Base-by-base conservation (phyloP, 2,888 invertebrate species). In the Orthosia gracilis region DNA sequence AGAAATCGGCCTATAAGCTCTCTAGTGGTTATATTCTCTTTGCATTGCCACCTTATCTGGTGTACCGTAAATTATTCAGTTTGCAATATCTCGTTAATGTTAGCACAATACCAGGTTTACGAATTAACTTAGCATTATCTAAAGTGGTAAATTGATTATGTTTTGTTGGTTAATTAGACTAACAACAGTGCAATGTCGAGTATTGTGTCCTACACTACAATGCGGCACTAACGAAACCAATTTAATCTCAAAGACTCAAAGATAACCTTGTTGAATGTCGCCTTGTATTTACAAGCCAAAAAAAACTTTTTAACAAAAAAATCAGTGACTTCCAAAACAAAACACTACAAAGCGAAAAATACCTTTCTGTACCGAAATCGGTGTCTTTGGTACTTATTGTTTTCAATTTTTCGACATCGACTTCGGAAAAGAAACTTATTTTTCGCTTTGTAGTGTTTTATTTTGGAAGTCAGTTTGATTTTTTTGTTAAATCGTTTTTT, bases 21-120 rank as follows among this genome's bases (percentile, higher is more conserved):
- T n/a, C n/a, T n/a, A n/a, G n/a, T n/a, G n/a, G n/a, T n/a, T n/a
- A n/a, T n/a, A n/a, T n/a, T n/a, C n/a, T n/a, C n/a, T n/a, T n/a
- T n/a, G n/a, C n/a, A n/a, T n/a, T n/a, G 68, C 59, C n/a, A 54
- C 31, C 65, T 71, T 63, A 62, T 80, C 55, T 66, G 49, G 31
- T 73, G 62, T 71, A 59, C 62, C 57, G n/a, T 58, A 55, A 72
- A 57, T 79, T 54, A 76, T 79, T 69, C 26, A 62, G 76, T 58
- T 69, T 54, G 55, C 62, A 58, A 66, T 65, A 65, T 62, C 47
- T 80, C 26, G 64, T 59, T 59, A 63, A 67, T 52, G 11, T 49
- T 57, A 55, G 47, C 49, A 78, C 59, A 64, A 59, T 52, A 55
- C 54, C 54, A 78, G 59, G 72, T 54, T 64, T 31, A 45, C 17